A percentile compares a stretch with the other conserved stretches of the same genome.
Conservation (phyloP, 2,888 invertebrate species). For the Notocelia uddmanniana region DNA sequence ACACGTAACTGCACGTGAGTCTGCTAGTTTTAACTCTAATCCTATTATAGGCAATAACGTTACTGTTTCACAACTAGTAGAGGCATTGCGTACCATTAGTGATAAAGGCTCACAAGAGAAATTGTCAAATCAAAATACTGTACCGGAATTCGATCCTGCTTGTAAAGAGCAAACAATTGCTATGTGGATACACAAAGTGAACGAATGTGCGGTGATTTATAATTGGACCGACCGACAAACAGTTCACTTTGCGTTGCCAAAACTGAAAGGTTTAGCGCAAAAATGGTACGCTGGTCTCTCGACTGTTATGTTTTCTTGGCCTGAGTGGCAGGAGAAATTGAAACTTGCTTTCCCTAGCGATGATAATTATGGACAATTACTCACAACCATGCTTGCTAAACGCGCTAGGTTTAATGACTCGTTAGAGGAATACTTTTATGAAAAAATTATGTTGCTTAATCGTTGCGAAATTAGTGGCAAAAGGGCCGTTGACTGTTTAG, state of each 20-base stretch:
- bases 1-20: slow-evolving; percentile 1
- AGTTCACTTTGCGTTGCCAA: slow-evolving; percentile 35
- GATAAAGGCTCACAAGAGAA: slow-evolving; percentile 18
- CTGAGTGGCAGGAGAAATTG: slow-evolving; percentile 37
- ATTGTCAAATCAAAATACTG: slow-evolving; percentile 28
- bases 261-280: slow-evolving; percentile 27
- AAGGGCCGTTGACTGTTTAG: slow-evolving; percentile 37
- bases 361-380: slow-evolving; percentile 31
- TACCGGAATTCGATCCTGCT: slow-evolving; percentile 29
- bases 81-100: slow-evolving; percentile 27
- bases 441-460: slow-evolving; percentile 31
- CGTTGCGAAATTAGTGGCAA: slow-evolving; percentile 23
- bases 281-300: slow-evolving; percentile 37
- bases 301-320: slow-evolving; percentile 31
- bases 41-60: not conserved
- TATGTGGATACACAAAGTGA: slow-evolving; percentile 26
- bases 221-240: slow-evolving; percentile 29
- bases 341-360: slow-evolving; percentile 34
- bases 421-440: slow-evolving; percentile 34
- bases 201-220: slow-evolving; percentile 29
- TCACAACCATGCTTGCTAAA: slow-evolving; percentile 28
- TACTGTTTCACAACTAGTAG: slow-evolving; percentile 12
- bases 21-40: not conserved
- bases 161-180: slow-evolving; percentile 8
- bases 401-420: slow-evolving; percentile 21